Evolutionary conservation across 1,140 invertebrate species (phyloP), one percentile per base, ranked within the genome.

Genomic region (Mya arenaria): DNA sequence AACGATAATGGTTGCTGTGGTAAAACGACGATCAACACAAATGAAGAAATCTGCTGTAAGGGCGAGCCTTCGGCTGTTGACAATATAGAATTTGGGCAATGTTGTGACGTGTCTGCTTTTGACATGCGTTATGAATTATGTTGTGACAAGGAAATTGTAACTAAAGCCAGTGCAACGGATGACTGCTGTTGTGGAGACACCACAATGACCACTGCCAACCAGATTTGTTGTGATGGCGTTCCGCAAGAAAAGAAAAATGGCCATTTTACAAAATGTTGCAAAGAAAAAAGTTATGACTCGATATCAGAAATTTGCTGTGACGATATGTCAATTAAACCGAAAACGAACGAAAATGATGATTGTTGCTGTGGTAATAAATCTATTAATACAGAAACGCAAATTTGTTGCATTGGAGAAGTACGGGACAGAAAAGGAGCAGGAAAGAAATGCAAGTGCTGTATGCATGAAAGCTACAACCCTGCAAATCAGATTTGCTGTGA

Each of bases 161-260:
- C 15, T 8, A 79, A 68, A 34, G 52, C 13, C 1, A 69, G 37
- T 37, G 4, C 19, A 1, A 28, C 23, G 4, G 75, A 79, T 58
- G 65, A 79, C 41, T 63, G 60, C 28, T 79, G 75, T 36, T 79
- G 75, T 30, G 75, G 75, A 39, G 48, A 69, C 58, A 34, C 48
- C 34, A 68, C 75, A 8, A 65, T 79, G 30, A 52, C 66, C 55
- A 52, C 63, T 4, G 36, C 19, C 25, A 56, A 32, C 10, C 63
- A 79, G 41, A 58, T 79, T 8, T 79, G 75, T 37, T 79, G 75
- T n/a, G 44, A 79, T 56, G 48, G n/a, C 1, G 58, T 48, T n/a
- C 75, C 75, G n/a, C 75, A 79, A 32, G 44, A 30, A 4, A 48
- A 52, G 36, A 52, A 32, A 25, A 36, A 56, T 30, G 75, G 44